phyloP scores from a whole-genome alignment of 2,888 invertebrate species.

The Lasioglossum leucozonium region DNA sequence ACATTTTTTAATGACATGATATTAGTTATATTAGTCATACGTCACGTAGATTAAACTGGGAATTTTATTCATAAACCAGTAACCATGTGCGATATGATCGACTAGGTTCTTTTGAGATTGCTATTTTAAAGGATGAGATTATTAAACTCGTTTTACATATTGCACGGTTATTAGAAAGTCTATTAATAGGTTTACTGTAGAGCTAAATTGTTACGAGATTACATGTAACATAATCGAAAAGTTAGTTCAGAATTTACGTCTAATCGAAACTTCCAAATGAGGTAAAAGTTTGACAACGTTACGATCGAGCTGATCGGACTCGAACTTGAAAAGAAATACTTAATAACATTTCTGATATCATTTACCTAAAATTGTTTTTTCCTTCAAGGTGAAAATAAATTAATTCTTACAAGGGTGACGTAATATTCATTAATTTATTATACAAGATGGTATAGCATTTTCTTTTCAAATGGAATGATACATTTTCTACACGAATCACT shows the following conservation, averaged over 20 bases:
- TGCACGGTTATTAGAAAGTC: neutral
- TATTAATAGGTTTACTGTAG: neutral
- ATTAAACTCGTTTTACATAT: neutral
- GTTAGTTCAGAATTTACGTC: neutral
- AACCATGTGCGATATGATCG: neutral
- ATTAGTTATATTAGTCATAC: no score
- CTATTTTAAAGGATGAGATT: neutral
- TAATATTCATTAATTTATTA: no score
- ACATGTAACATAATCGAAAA: neutral
- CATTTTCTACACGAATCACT: neutral
- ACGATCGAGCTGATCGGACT: neutral
- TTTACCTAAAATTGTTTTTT: neutral
- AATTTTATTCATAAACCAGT: no score
- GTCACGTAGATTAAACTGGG: no score
- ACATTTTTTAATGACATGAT: no score
- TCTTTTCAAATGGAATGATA: neutral
- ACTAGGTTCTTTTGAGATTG: neutral
- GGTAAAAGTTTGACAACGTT: neutral
- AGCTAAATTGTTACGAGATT: slow-evolving; percentile 4
- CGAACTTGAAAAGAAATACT: neutral
- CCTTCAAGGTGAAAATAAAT: no score
- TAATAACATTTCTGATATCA: neutral
- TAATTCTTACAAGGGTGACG: no score
- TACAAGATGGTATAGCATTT: neutral
- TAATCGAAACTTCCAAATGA: neutral